Evolutionary conservation across 1,140 invertebrate genomes (phyloP).

Genomic region (Conus ventricosus): DNA sequence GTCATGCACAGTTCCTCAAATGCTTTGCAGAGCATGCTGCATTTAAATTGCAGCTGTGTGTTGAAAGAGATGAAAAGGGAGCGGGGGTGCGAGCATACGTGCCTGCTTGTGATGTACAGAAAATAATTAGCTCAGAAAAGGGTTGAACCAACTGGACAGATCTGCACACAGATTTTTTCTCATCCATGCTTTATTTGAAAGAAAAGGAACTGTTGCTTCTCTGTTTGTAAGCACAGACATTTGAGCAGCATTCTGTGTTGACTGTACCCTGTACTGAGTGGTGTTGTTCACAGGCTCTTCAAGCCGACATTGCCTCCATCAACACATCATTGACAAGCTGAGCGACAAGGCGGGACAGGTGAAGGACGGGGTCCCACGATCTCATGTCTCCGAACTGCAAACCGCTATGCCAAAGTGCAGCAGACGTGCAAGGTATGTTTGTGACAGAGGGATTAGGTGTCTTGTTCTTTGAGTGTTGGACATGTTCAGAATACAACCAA

Average conservation of each 20-base stretch:
- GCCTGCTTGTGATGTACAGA: too few species aligned
- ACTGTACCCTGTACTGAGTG: neutral
- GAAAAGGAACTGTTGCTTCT: too few species aligned
- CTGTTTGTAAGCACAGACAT: too few species aligned
- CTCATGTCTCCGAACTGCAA: slow-evolving; percentile 56
- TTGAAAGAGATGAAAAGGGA: too few species aligned
- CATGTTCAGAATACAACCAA: neutral
- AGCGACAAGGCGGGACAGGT: slow-evolving; percentile 62
- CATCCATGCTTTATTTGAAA: too few species aligned
- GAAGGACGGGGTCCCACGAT: slow-evolving; percentile 58
- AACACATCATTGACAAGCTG: slow-evolving; percentile 61
- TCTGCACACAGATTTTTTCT: too few species aligned
- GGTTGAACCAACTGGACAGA: too few species aligned
- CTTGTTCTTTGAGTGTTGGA: neutral
- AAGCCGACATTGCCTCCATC: slow-evolving; percentile 64
- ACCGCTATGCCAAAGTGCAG: slow-evolving; percentile 54
- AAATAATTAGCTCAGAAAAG: too few species aligned
- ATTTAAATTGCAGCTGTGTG: too few species aligned
- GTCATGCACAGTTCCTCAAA: too few species aligned
- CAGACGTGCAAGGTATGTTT: slow-evolving; percentile 51
- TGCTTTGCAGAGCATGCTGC: too few species aligned
- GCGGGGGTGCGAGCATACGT: too few species aligned
- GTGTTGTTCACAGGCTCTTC: slow-evolving; percentile 53
- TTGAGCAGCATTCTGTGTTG: neutral
- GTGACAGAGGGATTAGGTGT: neutral